phyloP scores from a whole-genome alignment of 2,797 vertebrate species.

The Myiotriccus ornatus region DNA sequence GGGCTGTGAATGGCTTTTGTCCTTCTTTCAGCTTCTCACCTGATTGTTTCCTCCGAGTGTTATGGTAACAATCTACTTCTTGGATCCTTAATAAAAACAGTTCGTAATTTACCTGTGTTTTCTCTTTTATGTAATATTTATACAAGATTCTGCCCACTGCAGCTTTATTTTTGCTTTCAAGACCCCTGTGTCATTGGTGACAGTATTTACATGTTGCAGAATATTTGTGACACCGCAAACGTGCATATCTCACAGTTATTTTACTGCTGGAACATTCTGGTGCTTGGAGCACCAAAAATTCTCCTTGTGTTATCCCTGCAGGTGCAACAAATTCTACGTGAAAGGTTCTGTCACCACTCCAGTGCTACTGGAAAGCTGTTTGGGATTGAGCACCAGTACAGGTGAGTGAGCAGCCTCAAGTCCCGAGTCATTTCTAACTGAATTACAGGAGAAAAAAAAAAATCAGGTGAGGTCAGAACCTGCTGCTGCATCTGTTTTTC shows the following conservation, averaged over 20 bases:
- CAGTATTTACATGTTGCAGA: accelerated
- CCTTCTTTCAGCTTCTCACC: not conserved
- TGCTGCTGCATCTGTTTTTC: not conserved
- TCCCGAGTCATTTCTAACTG: not conserved
- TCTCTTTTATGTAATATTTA: not conserved
- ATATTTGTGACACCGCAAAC: not conserved
- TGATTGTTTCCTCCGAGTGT: not conserved
- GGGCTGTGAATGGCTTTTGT: not conserved
- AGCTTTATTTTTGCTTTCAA: not conserved
- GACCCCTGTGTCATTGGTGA: accelerated
- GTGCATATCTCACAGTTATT: not conserved
- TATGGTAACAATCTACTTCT: not conserved
- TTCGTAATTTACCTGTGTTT: not conserved
- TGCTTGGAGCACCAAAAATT: not conserved
- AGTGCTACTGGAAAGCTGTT: constrained; percentile 72
- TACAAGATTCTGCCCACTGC: not conserved
- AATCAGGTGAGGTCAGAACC: not conserved
- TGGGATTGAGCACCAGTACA: constrained; percentile 86
- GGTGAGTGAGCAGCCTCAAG: constrained; percentile 72
- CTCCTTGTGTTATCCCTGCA: constrained; percentile 4
- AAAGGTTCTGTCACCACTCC: constrained; percentile 81
- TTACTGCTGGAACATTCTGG: not conserved
- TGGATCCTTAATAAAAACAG: not conserved
- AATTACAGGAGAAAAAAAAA: not conserved
- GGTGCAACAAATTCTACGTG: constrained; percentile 85